Conservation (phyloP, 2,797 vertebrate genomes). For the Kryptopterus vitreolus region DNA sequence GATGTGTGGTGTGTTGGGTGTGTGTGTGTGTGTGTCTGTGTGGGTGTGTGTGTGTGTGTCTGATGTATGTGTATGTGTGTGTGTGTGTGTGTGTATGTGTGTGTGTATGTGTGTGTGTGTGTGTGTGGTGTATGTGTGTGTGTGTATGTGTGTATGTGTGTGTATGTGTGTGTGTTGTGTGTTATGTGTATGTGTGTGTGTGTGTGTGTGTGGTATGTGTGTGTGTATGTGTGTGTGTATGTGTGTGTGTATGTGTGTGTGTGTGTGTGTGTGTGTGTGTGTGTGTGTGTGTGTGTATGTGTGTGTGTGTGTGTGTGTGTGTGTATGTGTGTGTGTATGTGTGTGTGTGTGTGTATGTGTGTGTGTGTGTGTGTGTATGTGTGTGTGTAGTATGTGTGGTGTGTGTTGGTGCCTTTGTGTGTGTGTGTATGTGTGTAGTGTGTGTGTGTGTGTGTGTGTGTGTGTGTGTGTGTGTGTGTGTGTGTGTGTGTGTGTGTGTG, state of each 20-base stretch:
- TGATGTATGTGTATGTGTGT: too few species aligned
- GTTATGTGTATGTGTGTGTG: constrained; percentile 12
- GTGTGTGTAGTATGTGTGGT: not conserved
- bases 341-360: not conserved
- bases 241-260: constrained; percentile 21
- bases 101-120: constrained; percentile 21
- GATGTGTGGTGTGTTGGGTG: too few species aligned
- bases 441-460: not conserved
- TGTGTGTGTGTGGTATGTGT: constrained; percentile 11
- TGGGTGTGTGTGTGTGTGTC: constrained; percentile 24
- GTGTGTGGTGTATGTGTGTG: not conserved
- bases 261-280: not conserved
- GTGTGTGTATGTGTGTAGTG: constrained; percentile 18
- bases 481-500: not conserved
- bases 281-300: constrained; percentile 23
- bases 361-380: constrained; percentile 26
- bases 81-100: not conserved
- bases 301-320: not conserved
- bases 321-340: constrained; percentile 25
- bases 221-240: constrained; percentile 1
- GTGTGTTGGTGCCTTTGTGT: too few species aligned
- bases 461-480: not conserved
- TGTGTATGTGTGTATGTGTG: constrained; percentile 24
- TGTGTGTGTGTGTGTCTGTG: constrained; percentile 7
- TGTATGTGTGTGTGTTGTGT: not conserved